Conservation (phyloP, 2,888 invertebrate species). For the Ptychoptera albimana region DNA sequence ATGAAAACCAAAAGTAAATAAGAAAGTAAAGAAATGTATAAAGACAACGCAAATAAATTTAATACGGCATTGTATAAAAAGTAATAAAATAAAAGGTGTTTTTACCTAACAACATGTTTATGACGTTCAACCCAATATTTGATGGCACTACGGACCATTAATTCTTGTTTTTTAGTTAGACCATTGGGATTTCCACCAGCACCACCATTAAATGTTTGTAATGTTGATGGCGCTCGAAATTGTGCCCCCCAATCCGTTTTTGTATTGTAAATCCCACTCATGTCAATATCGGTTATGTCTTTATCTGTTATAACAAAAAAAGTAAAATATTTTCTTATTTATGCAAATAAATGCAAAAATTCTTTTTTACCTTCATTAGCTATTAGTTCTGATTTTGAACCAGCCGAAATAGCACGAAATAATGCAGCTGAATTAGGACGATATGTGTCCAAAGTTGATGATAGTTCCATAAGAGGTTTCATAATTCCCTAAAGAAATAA, state of each 20-base stretch:
- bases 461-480: constrained; percentile 75
- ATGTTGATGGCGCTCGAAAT: constrained; percentile 46
- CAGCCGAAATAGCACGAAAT: constrained; percentile 40
- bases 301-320: constrained; percentile 24
- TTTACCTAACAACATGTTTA: constrained; percentile 73
- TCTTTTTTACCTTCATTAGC: constrained; percentile 24
- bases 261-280: constrained; percentile 59
- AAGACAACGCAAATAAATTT: no score
- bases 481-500: constrained; percentile 41
- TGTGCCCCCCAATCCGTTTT: constrained; percentile 65
- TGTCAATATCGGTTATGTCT: constrained; percentile 44
- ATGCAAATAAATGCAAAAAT: not conserved
- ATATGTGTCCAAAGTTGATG: constrained; percentile 65
- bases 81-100: no score
- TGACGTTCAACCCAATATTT: constrained; percentile 84
- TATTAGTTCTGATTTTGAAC: constrained; percentile 28
- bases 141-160: constrained; percentile 71
- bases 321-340: constrained; percentile 1
- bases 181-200: constrained; percentile 56
- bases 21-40: no score
- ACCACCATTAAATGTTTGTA: constrained; percentile 41
- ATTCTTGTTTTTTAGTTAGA: constrained; percentile 64
- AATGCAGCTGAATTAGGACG: constrained; percentile 53
- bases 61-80: no score
- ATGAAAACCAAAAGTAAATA: no score